Evolutionary conservation across 1,140 invertebrate species (phyloP), one percentile per base, ranked within the genome.

Genomic region (Drosophila chauvacae): DNA sequence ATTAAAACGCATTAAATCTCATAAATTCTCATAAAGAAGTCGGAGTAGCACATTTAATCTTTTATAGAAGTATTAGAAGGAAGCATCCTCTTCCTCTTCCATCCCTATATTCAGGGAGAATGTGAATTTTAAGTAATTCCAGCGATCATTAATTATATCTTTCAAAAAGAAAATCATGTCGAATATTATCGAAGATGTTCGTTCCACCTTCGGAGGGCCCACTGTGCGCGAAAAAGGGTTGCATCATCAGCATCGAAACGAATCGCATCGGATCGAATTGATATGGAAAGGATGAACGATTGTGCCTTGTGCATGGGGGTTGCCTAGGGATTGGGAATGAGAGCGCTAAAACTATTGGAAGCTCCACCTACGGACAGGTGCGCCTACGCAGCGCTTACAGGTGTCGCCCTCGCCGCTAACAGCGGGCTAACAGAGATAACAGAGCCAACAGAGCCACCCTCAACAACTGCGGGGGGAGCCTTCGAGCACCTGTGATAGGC

Each of bases 401-500:
- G 63, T 45, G 48, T 50, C 35, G 62, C 44, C 30, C n/a, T 56
- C 14, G 30, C 16, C 23, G 61, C 23, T 69, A 68, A 68, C 64
- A 64, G 62, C 28, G 51, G 18, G 1, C 18, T 57, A 63, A 63
- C 60, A 62, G 59, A 18, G 50, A n/a, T 18, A 63, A 55, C 48
- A 63, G 16, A 28, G 37, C 39, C 63, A 66, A 69, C 65, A 69
- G 66, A 77, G 64, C 57, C 50, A 77, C 74, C 75, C 75, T 50
- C 45, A 44, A n/a, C 7, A 11, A n/a, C 4, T 16, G 53, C 53
- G 37, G 35, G 35, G 51, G 53, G 53, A 56, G 33, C 42, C 41
- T 37, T 51, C 42, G 64, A 70, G 81, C 84, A 90, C 85, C 84
- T 88, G 84, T 88, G 84, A 88, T 88, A 88, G 84, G 84, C 81